Evolutionary conservation across 2,113 vertebrate species (phyloP).

Genomic region (Ranitomeya imitator): DNA sequence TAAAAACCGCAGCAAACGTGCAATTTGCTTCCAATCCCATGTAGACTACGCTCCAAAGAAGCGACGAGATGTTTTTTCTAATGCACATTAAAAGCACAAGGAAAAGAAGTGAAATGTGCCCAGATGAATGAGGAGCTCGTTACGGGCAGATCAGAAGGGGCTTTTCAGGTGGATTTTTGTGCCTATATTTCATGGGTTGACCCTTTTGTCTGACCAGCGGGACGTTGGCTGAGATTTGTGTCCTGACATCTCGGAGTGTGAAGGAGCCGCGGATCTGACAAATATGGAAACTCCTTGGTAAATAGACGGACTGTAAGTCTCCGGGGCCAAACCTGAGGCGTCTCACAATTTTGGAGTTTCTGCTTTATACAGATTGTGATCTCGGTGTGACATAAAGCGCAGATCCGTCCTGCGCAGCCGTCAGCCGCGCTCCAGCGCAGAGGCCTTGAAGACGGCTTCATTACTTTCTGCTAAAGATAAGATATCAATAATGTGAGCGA

Average conservation of each 20-base stretch:
- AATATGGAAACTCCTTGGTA: neutral
- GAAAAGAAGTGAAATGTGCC: too few relatives aligned
- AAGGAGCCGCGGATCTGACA: neutral
- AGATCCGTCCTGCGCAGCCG: neutral
- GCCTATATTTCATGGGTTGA: neutral
- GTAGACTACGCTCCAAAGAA: too few relatives aligned
- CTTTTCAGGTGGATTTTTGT: too few relatives aligned
- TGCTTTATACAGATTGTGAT: neutral
- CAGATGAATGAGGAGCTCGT: too few relatives aligned
- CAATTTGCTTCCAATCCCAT: too few relatives aligned
- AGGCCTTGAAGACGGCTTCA: slow-evolving; percentile 8
- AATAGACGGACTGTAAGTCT: neutral
- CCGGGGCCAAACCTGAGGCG: neutral
- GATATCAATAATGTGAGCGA: slow-evolving; percentile 24
- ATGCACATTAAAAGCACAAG: too few relatives aligned
- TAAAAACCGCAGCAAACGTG: too few relatives aligned
- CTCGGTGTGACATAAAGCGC: neutral
- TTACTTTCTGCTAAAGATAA: slow-evolving; percentile 4
- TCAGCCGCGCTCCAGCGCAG: neutral
- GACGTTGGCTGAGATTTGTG: neutral
- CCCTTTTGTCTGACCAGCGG: neutral
- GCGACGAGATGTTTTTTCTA: too few relatives aligned
- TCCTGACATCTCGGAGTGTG: neutral
- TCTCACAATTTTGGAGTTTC: neutral
- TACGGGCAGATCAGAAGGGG: too few relatives aligned